Base-by-base conservation (phyloP, 2,888 invertebrate genomes). In the Thymelicus acteon region DNA sequence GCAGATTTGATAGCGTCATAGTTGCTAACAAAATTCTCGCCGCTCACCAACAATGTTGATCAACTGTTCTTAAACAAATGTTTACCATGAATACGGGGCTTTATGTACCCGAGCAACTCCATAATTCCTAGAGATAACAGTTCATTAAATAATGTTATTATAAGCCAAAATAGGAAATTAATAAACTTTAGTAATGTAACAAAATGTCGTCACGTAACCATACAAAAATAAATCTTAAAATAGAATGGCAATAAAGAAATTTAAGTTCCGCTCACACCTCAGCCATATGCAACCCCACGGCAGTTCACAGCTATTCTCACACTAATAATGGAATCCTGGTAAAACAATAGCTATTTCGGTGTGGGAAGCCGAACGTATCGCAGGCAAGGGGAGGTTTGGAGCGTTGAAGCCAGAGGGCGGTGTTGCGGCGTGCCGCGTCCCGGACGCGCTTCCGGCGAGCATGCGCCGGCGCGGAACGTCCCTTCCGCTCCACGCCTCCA, bases 401-500 rank as follows among this genome's bases (percentile, higher is more conserved):
- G 75, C 75, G 78, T 80, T 79, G 76, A 73, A 74, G 75, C 75
- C 79, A 81, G 77, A 74, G 86, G 87, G 86, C 84, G 85, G 84
- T 77, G 77, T 80, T 84, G 87, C 81, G 89, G 86, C 87, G 84
- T 81, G 86, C 89, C 89, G 83, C 91, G 90, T 90, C 90, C 93
- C 92, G 93, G 93, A 92, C 89, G 92, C 86, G 81, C 86, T 87
- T 93, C 93, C 93, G 93, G 87, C 82, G 85, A 81, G 83, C 83
- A 88, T 82, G 90, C 89, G 86, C 83, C 85, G 87, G 87, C 85
- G 91, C 88, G 88, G 87, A 91, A 90, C 92, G 91, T 86, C 89
- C 88, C 90, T 90, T 92, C 92, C 93, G 91, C 60, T 87, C 83
- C 89, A 90, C 76, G 89, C 88, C 87, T 31, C 31, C 31, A 31